phyloP scores from a whole-genome alignment of 2,113 vertebrate genomes.

The Alosa alosa region DNA sequence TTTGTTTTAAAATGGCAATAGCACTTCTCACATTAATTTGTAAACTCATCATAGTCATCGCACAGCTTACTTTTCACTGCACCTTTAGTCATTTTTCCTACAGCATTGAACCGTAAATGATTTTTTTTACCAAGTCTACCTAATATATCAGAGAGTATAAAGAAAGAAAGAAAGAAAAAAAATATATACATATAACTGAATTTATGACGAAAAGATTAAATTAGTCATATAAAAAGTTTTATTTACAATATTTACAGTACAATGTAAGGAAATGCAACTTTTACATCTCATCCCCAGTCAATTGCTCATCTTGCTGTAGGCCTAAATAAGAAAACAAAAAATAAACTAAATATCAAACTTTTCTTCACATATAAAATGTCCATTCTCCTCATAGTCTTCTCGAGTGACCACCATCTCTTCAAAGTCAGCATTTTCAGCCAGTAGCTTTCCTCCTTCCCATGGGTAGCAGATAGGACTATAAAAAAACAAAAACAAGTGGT shows the following conservation, averaged over 20 bases:
- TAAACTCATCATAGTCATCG: no score
- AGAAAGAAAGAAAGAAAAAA: no score
- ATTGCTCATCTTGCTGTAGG: neutral
- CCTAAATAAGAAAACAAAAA: neutral
- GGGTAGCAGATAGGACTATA: slow-evolving; percentile 86
- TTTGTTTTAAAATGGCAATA: no score
- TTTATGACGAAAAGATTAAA: neutral
- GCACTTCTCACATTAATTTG: no score
- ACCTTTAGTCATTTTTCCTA: no score
- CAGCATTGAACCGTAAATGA: no score
- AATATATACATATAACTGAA: no score
- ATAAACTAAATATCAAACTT: slow-evolving; percentile 89
- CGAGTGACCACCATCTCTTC: slow-evolving; percentile 95
- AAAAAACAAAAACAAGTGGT: slow-evolving; percentile 49
- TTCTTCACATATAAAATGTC: slow-evolving; percentile 92
- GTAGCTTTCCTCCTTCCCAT: slow-evolving; percentile 94
- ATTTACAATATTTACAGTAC: slow-evolving; percentile 16
- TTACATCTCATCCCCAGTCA: neutral
- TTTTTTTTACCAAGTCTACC: no score
- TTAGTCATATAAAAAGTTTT: neutral
- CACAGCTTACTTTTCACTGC: no score
- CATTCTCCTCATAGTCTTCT: slow-evolving; percentile 97
- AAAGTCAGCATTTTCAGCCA: slow-evolving; percentile 92
- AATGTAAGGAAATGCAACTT: neutral
- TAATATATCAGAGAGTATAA: no score